Base-by-base conservation (phyloP, 1,140 invertebrate genomes). In the Bombus pyrosoma region DNA sequence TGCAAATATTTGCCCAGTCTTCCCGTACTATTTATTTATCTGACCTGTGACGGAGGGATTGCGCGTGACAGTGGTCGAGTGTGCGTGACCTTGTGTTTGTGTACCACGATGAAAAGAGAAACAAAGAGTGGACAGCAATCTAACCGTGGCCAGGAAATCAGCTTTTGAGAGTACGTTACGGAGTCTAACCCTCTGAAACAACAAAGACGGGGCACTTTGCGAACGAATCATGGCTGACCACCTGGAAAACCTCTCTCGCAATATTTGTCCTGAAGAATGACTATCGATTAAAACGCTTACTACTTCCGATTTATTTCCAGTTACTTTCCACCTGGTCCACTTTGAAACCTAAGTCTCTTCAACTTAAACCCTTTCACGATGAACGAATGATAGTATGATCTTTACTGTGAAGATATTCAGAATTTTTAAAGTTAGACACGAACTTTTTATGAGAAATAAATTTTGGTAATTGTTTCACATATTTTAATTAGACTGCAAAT, bases 11-110 rank as follows among this genome's bases (percentile, higher is more conserved):
- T 91, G 75, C 72, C 69, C 37, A 88, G 69, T 85, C 90, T 85
- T 86, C 74, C 82, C 73, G 84, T 57, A n/a, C 82, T 90, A 91
- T 90, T 91, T 91, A 91, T 91, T 90, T 90, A 87, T 88, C 84
- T 82, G 87, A 76, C 73, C 84, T 41, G 77, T 53, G n/a, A 22
- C 71, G 47, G 74, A 25, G 72, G 75, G 81, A 82, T 85, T 76
- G 72, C 62, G 64, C 66, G 62, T 74, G 62, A 80, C 43, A 25
- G 34, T 62, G 39, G 1, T 9, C 15, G 22, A 53, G 69, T 75
- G 47, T 69, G 66, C 76, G 18, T 64, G 72, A 76, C 72, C 47
- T 59, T 22, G 80, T 59, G 76, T 85, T 73, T 62, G 76, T 74
- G 62, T 32, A 73, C 25, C 57, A 13, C 71, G 34, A 73, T 39